phyloP scores from a whole-genome alignment of 2,113 vertebrate genomes.

The Esox niger region DNA sequence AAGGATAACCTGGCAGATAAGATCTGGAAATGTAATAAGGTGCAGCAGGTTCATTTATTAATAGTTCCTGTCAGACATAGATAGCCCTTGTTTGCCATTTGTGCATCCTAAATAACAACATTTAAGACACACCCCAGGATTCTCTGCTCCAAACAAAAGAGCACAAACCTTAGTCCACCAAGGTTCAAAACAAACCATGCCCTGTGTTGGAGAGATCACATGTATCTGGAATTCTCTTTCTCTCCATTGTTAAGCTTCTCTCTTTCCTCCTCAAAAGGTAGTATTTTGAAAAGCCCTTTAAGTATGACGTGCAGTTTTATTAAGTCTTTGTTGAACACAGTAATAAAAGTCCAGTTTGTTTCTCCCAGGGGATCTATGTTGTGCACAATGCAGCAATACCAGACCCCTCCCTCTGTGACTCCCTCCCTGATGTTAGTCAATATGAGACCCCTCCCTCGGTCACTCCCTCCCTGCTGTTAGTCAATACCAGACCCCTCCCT shows the following conservation, averaged over 20 bases:
- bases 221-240: background rate
- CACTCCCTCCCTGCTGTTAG: too few relatives aligned
- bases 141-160: too few relatives aligned
- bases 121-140: background rate
- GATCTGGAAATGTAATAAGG: conserved; percentile 4
- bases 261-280: conserved; percentile 28
- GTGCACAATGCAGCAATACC: background rate
- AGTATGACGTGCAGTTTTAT: conserved; percentile 25
- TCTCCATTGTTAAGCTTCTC: background rate
- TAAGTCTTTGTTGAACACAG: conserved; percentile 23
- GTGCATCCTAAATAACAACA: background rate
- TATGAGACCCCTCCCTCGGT: background rate
- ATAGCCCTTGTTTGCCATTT: conserved; percentile 52
- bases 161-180: too few relatives aligned
- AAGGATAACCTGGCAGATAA: background rate
- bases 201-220: background rate
- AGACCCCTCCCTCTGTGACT: background rate
- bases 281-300: conserved; percentile 51
- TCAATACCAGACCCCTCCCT: background rate
- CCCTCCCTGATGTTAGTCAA: too few relatives aligned
- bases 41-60: conserved; percentile 14
- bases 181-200: too few relatives aligned
- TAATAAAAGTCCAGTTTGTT: conserved; percentile 33
- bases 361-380: conserved; percentile 15
- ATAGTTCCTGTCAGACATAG: conserved; percentile 7